These are phyloP conservation scores for Melinopterus prodromus DNA, from an alignment of 2,888 invertebrate genomes.

Conservation along the genomic window DNA sequence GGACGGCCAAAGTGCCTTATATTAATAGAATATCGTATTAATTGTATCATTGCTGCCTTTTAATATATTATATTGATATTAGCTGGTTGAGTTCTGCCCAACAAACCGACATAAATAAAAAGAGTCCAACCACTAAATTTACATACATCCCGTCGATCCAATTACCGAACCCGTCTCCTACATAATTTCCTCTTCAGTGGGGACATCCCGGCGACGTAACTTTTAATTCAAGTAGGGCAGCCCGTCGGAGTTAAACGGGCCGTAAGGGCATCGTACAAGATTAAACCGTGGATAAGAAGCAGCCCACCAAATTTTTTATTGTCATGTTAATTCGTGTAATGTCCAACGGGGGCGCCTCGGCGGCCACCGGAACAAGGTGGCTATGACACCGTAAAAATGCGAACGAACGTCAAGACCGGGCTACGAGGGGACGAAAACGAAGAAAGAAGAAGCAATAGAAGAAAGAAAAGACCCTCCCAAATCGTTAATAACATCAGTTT, in stretches of 20 bases:
- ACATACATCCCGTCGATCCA: too few relatives aligned
- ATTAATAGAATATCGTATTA: too few relatives aligned
- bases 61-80: too few relatives aligned
- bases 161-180: background rate
- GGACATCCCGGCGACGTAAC: background rate
- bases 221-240: background rate
- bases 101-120: too few relatives aligned
- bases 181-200: background rate
- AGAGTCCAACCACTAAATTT: too few relatives aligned
- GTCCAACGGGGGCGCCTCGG: background rate
- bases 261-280: background rate
- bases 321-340: conserved; percentile 4
- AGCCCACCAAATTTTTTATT: conserved; percentile 4
- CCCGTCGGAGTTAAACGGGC: background rate
- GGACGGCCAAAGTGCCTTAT: too few relatives aligned
- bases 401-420: background rate
- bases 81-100: too few relatives aligned
- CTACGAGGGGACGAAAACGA: background rate
- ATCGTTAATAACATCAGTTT: conserved; percentile 39
- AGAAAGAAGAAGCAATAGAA: background rate
- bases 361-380: background rate
- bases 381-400: conserved; percentile 20
- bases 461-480: conserved; percentile 1
- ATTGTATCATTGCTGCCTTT: too few relatives aligned
- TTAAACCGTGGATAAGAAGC: background rate